These are phyloP conservation scores for Podiceps cristatus DNA, from an alignment of 2,113 vertebrate species.

Conservation along the genomic window DNA sequence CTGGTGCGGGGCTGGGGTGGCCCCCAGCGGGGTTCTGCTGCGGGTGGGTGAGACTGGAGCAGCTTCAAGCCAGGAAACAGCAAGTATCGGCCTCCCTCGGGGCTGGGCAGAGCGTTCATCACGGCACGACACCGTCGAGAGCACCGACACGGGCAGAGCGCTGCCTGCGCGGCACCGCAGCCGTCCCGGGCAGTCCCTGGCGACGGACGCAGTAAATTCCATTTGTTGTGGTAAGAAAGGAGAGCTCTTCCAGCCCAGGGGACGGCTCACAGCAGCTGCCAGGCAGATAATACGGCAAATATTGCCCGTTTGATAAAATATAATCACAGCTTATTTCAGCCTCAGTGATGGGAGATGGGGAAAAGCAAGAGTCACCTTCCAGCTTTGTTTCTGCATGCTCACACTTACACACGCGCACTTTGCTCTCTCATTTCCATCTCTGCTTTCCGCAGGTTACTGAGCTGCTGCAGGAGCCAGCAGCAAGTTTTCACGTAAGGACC, in stretches of 20 bases:
- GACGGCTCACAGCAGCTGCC: background rate
- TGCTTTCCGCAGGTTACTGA: background rate
- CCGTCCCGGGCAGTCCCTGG: background rate
- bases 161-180: fast-evolving
- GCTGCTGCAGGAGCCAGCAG: background rate
- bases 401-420: background rate
- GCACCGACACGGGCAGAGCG: fast-evolving
- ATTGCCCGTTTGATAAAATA: background rate
- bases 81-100: background rate
- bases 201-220: background rate
- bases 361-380: background rate
- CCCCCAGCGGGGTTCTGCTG: background rate
- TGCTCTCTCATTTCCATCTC: background rate
- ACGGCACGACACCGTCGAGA: fast-evolving
- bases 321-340: background rate
- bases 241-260: background rate
- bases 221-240: background rate
- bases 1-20: fast-evolving
- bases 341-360: background rate
- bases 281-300: background rate
- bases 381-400: background rate
- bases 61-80: background rate
- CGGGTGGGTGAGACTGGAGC: too few relatives aligned
- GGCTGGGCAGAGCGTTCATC: background rate
- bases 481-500: background rate